phyloP scores from a whole-genome alignment of 2,797 vertebrate genomes.

The Lithobates sylvaticus region DNA sequence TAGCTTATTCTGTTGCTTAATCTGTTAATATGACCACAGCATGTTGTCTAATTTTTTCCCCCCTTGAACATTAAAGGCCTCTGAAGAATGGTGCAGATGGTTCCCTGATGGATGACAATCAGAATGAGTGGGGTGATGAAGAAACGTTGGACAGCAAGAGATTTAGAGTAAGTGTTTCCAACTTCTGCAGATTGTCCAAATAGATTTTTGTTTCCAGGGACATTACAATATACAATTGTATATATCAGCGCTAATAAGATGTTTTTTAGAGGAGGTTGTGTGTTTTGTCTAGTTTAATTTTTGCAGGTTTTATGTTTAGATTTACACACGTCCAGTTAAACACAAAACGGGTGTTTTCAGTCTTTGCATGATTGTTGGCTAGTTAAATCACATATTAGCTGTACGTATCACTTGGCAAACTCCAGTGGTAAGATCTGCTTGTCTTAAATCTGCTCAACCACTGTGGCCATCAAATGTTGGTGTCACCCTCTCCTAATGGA shows the following conservation, averaged over 20 bases:
- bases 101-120: slow-evolving; percentile 94
- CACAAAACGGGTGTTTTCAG: too few relatives aligned
- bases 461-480: too few relatives aligned
- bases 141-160: slow-evolving; percentile 88
- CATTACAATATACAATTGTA: too few relatives aligned
- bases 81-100: slow-evolving; percentile 91
- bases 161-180: slow-evolving; percentile 84
- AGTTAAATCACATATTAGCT: not conserved
- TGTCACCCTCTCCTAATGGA: too few relatives aligned
- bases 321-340: too few relatives aligned
- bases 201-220: too few relatives aligned
- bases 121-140: slow-evolving; percentile 94
- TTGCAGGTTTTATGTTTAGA: too few relatives aligned
- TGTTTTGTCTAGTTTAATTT: too few relatives aligned
- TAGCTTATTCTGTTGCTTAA: not conserved
- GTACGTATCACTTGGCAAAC: not conserved
- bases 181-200: not conserved
- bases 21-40: not conserved
- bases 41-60: not conserved
- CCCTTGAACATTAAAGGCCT: slow-evolving; percentile 78
- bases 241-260: too few relatives aligned
- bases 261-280: too few relatives aligned
- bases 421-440: not conserved
- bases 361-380: not conserved
- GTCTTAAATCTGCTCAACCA: too few relatives aligned